Percentiles rank a stretch among this genome's conserved stretches.
Evolutionary conservation across 2,797 vertebrate genomes (phyloP).

Genomic region (Pangasius mekongensis): DNA sequence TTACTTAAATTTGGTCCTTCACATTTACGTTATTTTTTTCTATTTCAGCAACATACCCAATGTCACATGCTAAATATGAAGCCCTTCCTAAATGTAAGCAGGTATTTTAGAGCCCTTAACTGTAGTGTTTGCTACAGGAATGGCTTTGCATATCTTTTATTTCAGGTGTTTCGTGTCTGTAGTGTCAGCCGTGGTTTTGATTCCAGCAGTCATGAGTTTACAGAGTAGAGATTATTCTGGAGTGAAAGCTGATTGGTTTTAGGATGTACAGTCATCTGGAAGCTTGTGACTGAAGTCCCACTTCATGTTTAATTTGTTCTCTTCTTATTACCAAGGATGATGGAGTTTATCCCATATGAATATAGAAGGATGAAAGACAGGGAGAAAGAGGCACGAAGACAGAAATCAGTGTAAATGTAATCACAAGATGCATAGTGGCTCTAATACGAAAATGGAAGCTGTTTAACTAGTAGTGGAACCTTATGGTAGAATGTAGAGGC

Average conservation of each 20-base stretch:
- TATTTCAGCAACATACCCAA: background rate
- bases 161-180: background rate
- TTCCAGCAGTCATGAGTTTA: background rate
- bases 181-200: background rate
- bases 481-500: background rate
- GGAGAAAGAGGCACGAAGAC: background rate
- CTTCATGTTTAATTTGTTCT: background rate
- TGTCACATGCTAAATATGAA: background rate
- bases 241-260: background rate
- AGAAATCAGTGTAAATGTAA: background rate
- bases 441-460: background rate
- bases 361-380: background rate
- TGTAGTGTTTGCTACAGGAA: background rate
- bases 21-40: background rate
- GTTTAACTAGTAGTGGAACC: background rate
- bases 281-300: background rate
- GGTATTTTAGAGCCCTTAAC: background rate
- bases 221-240: too few species aligned
- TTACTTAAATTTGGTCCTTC: constrained; percentile 14
- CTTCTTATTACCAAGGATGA: background rate
- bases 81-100: background rate
- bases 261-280: background rate
- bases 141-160: background rate
- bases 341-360: background rate
- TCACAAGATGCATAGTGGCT: background rate